A percentile compares a stretch with the other conserved stretches of the same genome.
phyloP scores from a whole-genome alignment of 1,140 invertebrate species.

The Mactra quadrangularis region DNA sequence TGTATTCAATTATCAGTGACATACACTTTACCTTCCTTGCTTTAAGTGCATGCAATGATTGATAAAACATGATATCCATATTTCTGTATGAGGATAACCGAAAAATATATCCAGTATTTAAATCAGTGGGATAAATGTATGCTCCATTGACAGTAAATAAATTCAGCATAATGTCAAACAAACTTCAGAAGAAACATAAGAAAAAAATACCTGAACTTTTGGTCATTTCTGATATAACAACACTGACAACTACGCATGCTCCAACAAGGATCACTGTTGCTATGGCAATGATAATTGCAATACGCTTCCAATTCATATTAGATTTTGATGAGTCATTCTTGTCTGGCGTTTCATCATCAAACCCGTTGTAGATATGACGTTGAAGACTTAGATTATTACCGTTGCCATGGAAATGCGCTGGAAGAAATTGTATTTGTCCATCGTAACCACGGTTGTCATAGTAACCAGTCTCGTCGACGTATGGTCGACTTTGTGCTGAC shows the following conservation, averaged over 20 bases:
- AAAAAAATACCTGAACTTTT: not conserved
- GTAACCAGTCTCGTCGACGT: conserved; percentile 7
- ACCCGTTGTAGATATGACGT: not conserved
- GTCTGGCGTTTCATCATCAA: not conserved
- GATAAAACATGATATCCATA: not conserved
- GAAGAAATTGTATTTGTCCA: not conserved
- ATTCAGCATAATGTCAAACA: not conserved
- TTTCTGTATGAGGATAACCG: not conserved
- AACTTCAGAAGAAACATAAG: not conserved
- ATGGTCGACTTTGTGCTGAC: not conserved
- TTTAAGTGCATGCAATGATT: not conserved
- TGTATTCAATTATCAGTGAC: no score
- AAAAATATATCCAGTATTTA: not conserved
- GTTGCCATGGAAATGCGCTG: not conserved
- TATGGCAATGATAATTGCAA: not conserved
- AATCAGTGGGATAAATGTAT: no score
- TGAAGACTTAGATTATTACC: not conserved
- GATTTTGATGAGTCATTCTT: not conserved
- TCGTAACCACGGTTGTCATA: conserved; percentile 22
- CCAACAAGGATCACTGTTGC: not conserved
- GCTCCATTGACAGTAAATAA: not conserved
- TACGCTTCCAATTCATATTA: not conserved
- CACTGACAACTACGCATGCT: not conserved
- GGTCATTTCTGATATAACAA: not conserved
- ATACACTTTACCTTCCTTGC: no score